Percentiles rank a stretch among this genome's conserved stretches.
phyloP scores from a whole-genome alignment of 1,140 invertebrate species.

The Aphelinus atriplicis region DNA sequence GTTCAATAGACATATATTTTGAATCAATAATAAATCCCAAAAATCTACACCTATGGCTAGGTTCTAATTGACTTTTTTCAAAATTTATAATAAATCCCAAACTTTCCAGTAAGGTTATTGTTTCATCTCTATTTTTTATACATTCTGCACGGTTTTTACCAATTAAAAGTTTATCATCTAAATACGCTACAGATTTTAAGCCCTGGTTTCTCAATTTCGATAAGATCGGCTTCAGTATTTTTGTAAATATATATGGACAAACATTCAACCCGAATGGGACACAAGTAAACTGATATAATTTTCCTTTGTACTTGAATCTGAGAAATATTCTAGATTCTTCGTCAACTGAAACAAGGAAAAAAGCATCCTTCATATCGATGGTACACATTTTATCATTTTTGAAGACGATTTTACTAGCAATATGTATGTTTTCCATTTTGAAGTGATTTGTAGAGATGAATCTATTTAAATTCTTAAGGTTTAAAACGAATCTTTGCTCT shows the following conservation, averaged over 20 bases:
- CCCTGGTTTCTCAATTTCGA: not conserved
- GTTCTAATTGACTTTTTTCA: not conserved
- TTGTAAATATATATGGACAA: slow-evolving; percentile 6
- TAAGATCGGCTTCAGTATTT: slow-evolving; percentile 5
- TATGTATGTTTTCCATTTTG: not conserved
- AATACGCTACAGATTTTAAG: not conserved
- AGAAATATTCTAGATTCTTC: slow-evolving; percentile 1
- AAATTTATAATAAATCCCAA: slow-evolving; percentile 8
- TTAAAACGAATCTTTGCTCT: not conserved
- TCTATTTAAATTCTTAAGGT: slow-evolving; percentile 1
- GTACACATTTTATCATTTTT: not conserved
- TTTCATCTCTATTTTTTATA: not conserved
- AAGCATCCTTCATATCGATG: not conserved
- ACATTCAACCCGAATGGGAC: slow-evolving; percentile 2
- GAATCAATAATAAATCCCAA: slow-evolving; percentile 11
- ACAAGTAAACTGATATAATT: not conserved
- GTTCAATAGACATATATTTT: not conserved
- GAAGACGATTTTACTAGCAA: not conserved
- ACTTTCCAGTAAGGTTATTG: not conserved
- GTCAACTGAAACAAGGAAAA: not conserved
- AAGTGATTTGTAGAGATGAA: not conserved
- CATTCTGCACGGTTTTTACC: not conserved
- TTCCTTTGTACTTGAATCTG: not conserved
- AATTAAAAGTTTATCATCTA: slow-evolving; percentile 3
- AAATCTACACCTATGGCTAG: not conserved